Percentiles rank a stretch among this genome's conserved stretches.
phyloP scores from a whole-genome alignment of 1,140 invertebrate species.

The Drosophila erecta region DNA sequence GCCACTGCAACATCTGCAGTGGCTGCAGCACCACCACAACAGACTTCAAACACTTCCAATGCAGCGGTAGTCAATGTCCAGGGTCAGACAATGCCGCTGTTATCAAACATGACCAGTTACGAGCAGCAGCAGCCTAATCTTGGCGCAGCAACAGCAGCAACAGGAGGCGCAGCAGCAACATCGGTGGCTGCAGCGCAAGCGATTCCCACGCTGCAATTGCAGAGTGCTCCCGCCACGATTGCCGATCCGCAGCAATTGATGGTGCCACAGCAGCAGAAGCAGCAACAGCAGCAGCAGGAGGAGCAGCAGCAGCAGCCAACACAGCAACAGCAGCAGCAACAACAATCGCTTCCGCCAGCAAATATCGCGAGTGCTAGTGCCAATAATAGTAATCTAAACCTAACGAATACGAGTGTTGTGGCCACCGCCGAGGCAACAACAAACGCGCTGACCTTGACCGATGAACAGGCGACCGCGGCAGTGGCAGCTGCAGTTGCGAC shows the following conservation, averaged over 20 bases:
- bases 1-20: constrained; percentile 9
- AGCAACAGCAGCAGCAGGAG: constrained; percentile 9
- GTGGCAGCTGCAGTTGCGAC: constrained; percentile 15
- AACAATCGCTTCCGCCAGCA: constrained; percentile 63
- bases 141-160: constrained; percentile 27
- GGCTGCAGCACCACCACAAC: constrained; percentile 17
- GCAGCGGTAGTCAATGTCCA: constrained; percentile 36
- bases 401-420: constrained; percentile 60
- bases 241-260: constrained; percentile 71
- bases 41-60: constrained; percentile 60
- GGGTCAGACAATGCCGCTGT: constrained; percentile 76
- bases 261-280: constrained; percentile 37
- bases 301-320: constrained; percentile 38
- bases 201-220: constrained; percentile 51
- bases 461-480: constrained; percentile 53
- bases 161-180: constrained; percentile 29
- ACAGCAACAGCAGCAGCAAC: constrained; percentile 51
- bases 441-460: constrained; percentile 48
- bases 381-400: constrained; percentile 72
- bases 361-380: constrained; percentile 81
- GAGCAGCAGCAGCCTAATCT: constrained; percentile 39
- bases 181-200: constrained; percentile 18
- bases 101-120: constrained; percentile 74
- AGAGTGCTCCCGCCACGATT: constrained; percentile 79
- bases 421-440: constrained; percentile 34